Percentiles rank a stretch among this genome's conserved stretches.
Conservation (phyloP, 2,797 vertebrate genomes). For the Sandelia bainsii region DNA sequence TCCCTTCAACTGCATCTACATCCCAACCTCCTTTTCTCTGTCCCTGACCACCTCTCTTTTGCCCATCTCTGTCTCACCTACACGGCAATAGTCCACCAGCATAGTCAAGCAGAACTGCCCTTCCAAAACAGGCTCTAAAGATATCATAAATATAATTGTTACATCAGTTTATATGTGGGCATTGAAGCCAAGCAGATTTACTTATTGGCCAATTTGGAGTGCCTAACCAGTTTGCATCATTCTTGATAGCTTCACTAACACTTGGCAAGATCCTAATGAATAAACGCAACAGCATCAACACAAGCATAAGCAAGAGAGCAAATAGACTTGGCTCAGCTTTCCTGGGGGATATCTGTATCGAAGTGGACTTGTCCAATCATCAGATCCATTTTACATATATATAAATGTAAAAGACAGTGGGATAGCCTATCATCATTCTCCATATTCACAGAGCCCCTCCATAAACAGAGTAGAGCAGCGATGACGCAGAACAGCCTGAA, state of each 20-base stretch:
- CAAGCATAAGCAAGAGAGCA: constrained; percentile 16
- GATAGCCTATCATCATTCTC: constrained; percentile 49
- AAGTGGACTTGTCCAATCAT: constrained; percentile 44
- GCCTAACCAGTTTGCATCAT: constrained; percentile 34
- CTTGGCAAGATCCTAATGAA: constrained; percentile 1
- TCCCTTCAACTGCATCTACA: constrained; percentile 38
- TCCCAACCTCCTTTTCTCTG: constrained; percentile 8
- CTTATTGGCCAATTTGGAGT: constrained; percentile 20
- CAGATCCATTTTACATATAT: constrained; percentile 62
- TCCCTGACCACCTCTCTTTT: constrained; percentile 23
- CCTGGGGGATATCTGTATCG: constrained; percentile 20
- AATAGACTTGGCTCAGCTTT: constrained; percentile 26
- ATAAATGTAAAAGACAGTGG: constrained; percentile 57
- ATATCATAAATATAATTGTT: constrained; percentile 22
- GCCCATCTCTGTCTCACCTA: constrained; percentile 10
- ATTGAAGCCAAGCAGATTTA: constrained; percentile 9
- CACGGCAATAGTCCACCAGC: constrained; percentile 3
- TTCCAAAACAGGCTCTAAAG: constrained; percentile 19
- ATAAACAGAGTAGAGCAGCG: constrained; percentile 65
- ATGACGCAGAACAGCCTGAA: constrained; percentile 60
- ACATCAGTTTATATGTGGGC: constrained; percentile 15
- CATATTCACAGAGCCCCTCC: constrained; percentile 51
- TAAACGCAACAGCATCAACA: constrained; percentile 29
- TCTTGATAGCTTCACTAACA: constrained; percentile 10
- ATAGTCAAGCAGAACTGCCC: neutral